phyloP scores from a whole-genome alignment of 1,140 invertebrate genomes.

The Leptinotarsa defecta region DNA sequence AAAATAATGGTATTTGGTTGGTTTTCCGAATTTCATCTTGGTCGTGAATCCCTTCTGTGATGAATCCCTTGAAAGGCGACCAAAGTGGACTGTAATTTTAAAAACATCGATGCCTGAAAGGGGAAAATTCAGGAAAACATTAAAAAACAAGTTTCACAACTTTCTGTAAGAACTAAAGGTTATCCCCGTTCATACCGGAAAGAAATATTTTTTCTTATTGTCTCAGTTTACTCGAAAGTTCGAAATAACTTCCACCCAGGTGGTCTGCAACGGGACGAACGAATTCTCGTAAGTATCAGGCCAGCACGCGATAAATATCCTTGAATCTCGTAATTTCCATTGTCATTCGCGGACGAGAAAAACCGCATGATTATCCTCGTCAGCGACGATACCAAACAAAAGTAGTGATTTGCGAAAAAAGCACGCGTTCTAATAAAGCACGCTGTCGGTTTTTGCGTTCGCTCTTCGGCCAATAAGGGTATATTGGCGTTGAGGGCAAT shows the following conservation, averaged over 20 bases:
- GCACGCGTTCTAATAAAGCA: constrained; percentile 28
- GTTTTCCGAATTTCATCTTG: too few species aligned
- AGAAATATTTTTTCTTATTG: too few species aligned
- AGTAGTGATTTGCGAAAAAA: constrained; percentile 32
- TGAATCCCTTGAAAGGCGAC: too few species aligned
- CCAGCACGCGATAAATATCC: background rate
- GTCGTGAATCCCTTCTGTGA: too few species aligned
- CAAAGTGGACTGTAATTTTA: too few species aligned
- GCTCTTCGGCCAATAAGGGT: constrained; percentile 30
- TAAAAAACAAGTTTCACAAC: too few species aligned
- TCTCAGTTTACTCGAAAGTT: too few species aligned
- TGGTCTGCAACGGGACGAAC: background rate
- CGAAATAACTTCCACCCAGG: background rate
- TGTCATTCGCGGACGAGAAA: background rate
- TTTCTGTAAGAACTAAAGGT: too few species aligned
- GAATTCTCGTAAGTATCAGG: background rate
- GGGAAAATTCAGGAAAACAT: too few species aligned
- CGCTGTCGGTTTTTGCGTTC: constrained; percentile 22
- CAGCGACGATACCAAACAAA: constrained; percentile 4
- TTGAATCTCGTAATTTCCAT: constrained; percentile 1
- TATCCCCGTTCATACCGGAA: too few species aligned
- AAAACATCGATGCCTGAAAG: too few species aligned
- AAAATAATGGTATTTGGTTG: too few species aligned
- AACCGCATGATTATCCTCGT: background rate
- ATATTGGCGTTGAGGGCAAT: constrained; percentile 37